phyloP scores from a whole-genome alignment of 2,888 invertebrate genomes.

The Pteria penguin region DNA sequence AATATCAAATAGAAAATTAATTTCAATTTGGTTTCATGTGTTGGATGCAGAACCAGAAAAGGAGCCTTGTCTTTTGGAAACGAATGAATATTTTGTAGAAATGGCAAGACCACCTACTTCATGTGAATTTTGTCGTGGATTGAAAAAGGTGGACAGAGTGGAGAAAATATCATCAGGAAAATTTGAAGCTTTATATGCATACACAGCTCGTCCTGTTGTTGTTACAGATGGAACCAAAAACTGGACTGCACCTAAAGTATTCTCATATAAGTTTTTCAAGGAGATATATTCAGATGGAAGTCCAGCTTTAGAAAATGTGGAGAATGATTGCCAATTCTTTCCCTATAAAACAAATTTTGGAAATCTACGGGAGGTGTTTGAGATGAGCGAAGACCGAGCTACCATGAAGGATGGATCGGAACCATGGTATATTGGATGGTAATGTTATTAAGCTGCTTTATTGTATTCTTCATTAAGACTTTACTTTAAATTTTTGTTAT shows the following conservation, averaged over 20 bases:
- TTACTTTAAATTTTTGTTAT: no score
- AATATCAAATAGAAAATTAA: constrained; percentile 47
- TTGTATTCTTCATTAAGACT: no score
- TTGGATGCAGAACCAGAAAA: constrained; percentile 48
- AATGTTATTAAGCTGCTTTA: constrained; percentile 51
- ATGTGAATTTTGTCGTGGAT: constrained; percentile 88
- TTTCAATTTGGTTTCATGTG: constrained; percentile 56
- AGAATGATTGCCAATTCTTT: constrained; percentile 91
- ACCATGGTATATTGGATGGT: constrained; percentile 89
- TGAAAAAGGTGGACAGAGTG: constrained; percentile 85
- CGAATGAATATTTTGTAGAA: constrained; percentile 58
- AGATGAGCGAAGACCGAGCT: constrained; percentile 88
- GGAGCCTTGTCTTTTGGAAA: constrained; percentile 66
- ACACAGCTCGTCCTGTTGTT: constrained; percentile 89
- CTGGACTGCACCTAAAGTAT: constrained; percentile 90
- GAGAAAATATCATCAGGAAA: constrained; percentile 84
- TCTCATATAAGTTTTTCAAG: constrained; percentile 91
- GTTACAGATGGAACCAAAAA: constrained; percentile 89
- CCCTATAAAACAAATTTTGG: constrained; percentile 93
- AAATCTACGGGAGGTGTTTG: constrained; percentile 89
- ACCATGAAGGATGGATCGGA: constrained; percentile 83
- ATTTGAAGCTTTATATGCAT: constrained; percentile 89
- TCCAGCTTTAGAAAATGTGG: constrained; percentile 70
- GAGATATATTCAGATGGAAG: constrained; percentile 83
- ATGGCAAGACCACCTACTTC: constrained; percentile 89